phyloP scores from a whole-genome alignment of 1,140 invertebrate species.

The Melitaea cinxia region DNA sequence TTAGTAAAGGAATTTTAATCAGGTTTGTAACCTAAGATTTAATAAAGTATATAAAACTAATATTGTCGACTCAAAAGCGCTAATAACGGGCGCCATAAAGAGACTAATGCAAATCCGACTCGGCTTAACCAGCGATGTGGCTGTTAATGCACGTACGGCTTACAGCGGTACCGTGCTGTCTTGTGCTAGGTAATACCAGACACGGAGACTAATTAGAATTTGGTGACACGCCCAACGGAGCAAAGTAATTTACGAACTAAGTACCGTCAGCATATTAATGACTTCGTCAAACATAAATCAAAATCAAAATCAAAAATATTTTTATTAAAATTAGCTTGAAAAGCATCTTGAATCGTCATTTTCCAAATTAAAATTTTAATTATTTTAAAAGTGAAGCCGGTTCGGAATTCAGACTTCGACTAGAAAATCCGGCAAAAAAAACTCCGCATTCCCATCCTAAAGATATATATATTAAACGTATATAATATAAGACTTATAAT shows the following conservation, averaged over 20 bases:
- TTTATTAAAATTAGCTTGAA: no score
- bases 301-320: no score
- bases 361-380: no score
- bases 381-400: no score
- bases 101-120: constrained; percentile 23
- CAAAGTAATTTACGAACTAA: constrained; percentile 52
- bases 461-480: no score
- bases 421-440: no score
- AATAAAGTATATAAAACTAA: background rate
- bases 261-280: constrained; percentile 48
- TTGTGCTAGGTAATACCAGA: constrained; percentile 73
- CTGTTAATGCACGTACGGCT: constrained; percentile 28
- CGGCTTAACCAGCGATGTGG: constrained; percentile 11
- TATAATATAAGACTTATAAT: no score
- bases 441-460: no score
- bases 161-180: constrained; percentile 39
- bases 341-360: no score
- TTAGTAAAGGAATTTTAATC: no score
- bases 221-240: constrained; percentile 65
- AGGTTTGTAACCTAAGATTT: background rate
- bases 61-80: background rate
- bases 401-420: no score
- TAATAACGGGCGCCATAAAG: constrained; percentile 11
- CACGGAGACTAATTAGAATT: constrained; percentile 78
- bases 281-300: no score